Conservation (phyloP, 2,888 invertebrate species). For the Tinea pellionella region DNA sequence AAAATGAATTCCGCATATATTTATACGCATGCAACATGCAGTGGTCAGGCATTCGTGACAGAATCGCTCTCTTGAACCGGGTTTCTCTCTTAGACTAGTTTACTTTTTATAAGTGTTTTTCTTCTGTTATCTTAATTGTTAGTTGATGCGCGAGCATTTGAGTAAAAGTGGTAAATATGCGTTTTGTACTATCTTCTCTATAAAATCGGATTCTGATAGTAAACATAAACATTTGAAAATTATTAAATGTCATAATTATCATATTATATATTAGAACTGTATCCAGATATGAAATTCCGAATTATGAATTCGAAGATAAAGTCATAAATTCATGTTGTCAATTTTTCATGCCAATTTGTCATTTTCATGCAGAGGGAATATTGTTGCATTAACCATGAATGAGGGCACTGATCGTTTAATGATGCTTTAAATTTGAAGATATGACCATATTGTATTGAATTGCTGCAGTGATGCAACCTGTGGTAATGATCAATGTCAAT, state of each 20-base stretch:
- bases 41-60: constrained; percentile 64
- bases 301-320: background rate
- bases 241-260: no score
- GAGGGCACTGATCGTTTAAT: constrained; percentile 9
- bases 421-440: constrained; percentile 20
- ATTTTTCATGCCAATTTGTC: no score
- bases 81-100: constrained; percentile 38
- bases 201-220: constrained; percentile 6
- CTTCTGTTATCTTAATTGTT: constrained; percentile 21
- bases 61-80: constrained; percentile 41
- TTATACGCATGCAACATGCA: constrained; percentile 58
- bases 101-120: constrained; percentile 12
- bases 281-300: no score
- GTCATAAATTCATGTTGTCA: background rate
- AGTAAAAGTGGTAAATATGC: constrained; percentile 19
- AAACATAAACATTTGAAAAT: background rate
- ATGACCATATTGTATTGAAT: constrained; percentile 24
- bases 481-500: constrained; percentile 48
- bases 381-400: background rate
- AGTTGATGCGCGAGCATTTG: constrained; percentile 14
- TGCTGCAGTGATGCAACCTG: constrained; percentile 38
- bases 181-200: background rate
- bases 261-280: no score
- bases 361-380: background rate
- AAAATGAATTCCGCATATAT: constrained; percentile 68